phyloP scores from a whole-genome alignment of 37 sponge, comb jelly and placozoan species.

The Cliona cf. orientalis region DNA sequence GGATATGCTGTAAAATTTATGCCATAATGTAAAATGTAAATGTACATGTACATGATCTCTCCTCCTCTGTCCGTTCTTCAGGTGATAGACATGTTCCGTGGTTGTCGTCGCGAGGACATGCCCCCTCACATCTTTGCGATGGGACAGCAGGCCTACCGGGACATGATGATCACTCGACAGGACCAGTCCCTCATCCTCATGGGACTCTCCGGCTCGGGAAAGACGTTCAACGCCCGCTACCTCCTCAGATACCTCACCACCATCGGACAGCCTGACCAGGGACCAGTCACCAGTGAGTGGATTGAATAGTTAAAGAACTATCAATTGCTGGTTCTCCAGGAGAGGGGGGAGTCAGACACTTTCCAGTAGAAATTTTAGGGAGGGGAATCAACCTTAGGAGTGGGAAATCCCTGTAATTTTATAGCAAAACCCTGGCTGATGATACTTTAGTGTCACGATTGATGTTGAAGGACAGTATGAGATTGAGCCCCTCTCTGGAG shows the following conservation, averaged over 20 bases:
- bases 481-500: no score
- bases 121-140: constrained; percentile 96
- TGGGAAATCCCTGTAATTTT: no score
- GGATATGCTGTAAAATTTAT: not conserved
- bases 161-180: constrained; percentile 77
- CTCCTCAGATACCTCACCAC: constrained; percentile 86
- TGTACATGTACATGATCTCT: not conserved
- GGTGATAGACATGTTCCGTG: constrained; percentile 92
- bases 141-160: constrained; percentile 91
- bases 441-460: not conserved
- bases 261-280: constrained; percentile 55
- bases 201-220: constrained; percentile 95
- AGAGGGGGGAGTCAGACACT: not conserved
- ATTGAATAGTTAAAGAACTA: not conserved
- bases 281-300: constrained; percentile 64
- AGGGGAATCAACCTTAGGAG: no score
- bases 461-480: not conserved
- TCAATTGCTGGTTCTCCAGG: not conserved
- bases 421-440: no score
- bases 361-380: no score
- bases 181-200: constrained; percentile 96
- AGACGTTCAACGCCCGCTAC: constrained; percentile 89
- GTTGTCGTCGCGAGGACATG: constrained; percentile 92
- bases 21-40: not conserved
- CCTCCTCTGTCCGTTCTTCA: constrained; percentile 7